Evolutionary conservation across 2,797 vertebrate genomes (phyloP).

Genomic region (Spea hammondii): DNA sequence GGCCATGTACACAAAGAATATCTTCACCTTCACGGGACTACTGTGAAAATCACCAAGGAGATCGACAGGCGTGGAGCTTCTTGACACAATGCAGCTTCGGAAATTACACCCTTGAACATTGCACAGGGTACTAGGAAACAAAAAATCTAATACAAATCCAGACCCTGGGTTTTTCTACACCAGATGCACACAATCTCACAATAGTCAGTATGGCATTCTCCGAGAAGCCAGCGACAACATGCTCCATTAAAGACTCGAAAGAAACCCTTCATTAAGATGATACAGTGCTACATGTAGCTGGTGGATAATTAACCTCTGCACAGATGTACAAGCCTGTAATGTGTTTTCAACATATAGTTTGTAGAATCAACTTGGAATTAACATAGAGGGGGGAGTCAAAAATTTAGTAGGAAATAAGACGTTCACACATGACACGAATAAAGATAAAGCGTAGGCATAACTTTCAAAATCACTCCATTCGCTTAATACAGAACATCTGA

Average conservation of each 20-base stretch:
- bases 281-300: background rate
- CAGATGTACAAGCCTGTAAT: background rate
- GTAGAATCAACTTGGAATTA: background rate
- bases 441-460: background rate
- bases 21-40: conserved; percentile 8
- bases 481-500: conserved; percentile 47
- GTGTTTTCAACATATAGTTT: background rate
- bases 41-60: conserved; percentile 4
- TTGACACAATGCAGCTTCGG: background rate
- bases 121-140: background rate
- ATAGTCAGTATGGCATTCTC: background rate
- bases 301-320: background rate
- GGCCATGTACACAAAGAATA: conserved; percentile 8
- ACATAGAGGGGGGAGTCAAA: background rate
- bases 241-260: too few species aligned
- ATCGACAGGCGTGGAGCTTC: background rate
- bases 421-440: conserved; percentile 33
- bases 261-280: background rate
- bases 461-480: background rate
- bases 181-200: background rate
- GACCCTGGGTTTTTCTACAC: background rate
- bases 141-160: background rate
- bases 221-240: background rate
- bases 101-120: conserved; percentile 1
- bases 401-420: background rate